Evolutionary conservation across 2,888 invertebrate species (phyloP).

Genomic region (Hemicrepidius hirtus): DNA sequence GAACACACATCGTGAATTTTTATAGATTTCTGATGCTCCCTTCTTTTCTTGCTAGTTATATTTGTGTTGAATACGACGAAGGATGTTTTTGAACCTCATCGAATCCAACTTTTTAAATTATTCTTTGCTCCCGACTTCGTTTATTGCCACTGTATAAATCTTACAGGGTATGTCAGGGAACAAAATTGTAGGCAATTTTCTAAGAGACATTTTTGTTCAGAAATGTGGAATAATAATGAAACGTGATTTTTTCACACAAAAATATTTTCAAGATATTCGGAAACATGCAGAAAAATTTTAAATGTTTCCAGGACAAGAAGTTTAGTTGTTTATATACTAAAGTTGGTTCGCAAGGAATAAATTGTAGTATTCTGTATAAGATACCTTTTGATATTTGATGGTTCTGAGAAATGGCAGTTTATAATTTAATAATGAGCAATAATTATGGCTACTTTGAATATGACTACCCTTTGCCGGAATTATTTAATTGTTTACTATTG

Average conservation of each 20-base stretch:
- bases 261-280: background rate
- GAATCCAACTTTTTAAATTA: constrained; percentile 35
- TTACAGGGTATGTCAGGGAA: background rate
- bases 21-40: constrained; percentile 27
- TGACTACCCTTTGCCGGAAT: too few species aligned
- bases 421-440: too few species aligned
- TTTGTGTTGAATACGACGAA: constrained; percentile 5
- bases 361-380: too few species aligned
- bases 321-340: too few species aligned
- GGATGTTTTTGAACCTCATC: constrained; percentile 13
- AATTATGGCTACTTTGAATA: too few species aligned
- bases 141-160: constrained; percentile 20
- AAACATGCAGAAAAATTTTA: too few species aligned
- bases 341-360: too few species aligned
- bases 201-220: constrained; percentile 17
- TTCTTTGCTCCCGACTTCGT: constrained; percentile 16
- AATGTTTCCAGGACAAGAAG: too few species aligned
- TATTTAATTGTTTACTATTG: too few species aligned
- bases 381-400: too few species aligned
- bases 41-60: constrained; percentile 5
- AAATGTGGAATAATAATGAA: constrained; percentile 7
- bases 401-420: too few species aligned
- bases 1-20: constrained; percentile 39
- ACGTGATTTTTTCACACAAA: background rate
- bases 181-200: constrained; percentile 26